Percentiles rank a stretch among this genome's conserved stretches.
These are phyloP conservation scores for Moxostoma hubbsi DNA, from an alignment of 2,797 vertebrate genomes.

Conservation along the genomic window DNA sequence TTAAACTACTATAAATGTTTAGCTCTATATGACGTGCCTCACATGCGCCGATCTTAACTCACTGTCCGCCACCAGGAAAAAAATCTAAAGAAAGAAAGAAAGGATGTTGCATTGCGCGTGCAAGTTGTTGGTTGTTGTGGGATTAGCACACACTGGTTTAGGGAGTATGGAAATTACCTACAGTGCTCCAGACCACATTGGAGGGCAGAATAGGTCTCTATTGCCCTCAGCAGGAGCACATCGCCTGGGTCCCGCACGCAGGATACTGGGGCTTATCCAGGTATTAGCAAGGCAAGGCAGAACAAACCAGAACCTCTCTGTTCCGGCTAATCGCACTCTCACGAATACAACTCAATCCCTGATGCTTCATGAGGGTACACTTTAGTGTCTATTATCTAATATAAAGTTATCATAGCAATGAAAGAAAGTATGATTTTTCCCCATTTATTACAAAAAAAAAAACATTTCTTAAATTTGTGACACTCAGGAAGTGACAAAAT, in stretches of 20 bases:
- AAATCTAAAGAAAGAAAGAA: not conserved
- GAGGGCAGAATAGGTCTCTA: slow-evolving; percentile 51
- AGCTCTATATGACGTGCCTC: too few relatives aligned
- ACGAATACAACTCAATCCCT: slow-evolving; percentile 20
- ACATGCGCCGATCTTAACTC: too few relatives aligned
- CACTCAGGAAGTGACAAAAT: too few relatives aligned
- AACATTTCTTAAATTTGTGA: too few relatives aligned
- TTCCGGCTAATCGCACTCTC: not conserved
- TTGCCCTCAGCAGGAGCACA: slow-evolving; percentile 7
- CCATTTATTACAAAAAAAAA: too few relatives aligned
- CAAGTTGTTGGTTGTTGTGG: too few relatives aligned
- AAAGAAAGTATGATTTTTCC: too few relatives aligned
- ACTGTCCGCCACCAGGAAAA: not conserved
- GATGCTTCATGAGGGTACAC: too few relatives aligned
- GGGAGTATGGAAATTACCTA: slow-evolving; percentile 72
- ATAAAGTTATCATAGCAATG: too few relatives aligned
- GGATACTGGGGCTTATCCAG: slow-evolving; percentile 66
- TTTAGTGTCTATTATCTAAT: too few relatives aligned
- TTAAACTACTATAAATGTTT: too few relatives aligned
- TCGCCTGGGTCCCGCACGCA: slow-evolving; percentile 55
- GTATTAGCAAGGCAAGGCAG: slow-evolving; percentile 58
- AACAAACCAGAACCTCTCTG: slow-evolving; percentile 14
- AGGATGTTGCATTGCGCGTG: too few relatives aligned
- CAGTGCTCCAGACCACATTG: slow-evolving; percentile 66
- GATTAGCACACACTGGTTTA: slow-evolving; percentile 61